phyloP scores from a whole-genome alignment of 1,140 invertebrate species.

The Drosophila carrolli region DNA sequence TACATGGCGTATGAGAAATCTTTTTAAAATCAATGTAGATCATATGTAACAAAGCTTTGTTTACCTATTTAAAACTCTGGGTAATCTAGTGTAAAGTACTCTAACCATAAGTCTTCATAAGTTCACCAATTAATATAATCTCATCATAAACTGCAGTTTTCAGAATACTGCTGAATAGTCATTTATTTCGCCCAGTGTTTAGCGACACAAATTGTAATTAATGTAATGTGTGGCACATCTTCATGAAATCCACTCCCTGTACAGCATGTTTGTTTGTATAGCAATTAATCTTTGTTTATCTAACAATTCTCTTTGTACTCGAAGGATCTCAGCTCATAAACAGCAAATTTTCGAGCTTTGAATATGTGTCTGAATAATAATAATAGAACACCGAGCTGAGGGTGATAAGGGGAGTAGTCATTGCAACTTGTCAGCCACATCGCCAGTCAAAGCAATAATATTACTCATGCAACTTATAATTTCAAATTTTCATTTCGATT shows the following conservation, averaged over 20 bases:
- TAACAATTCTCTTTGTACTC: conserved; percentile 30
- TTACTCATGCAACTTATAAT: conserved; percentile 61
- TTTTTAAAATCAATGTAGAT: background rate
- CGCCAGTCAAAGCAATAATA: conserved; percentile 10
- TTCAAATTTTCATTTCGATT: conserved; percentile 58
- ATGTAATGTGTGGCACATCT: conserved; percentile 39
- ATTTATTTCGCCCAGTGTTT: conserved; percentile 12
- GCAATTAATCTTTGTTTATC: conserved; percentile 39
- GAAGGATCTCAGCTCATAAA: conserved; percentile 11
- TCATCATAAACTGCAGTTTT: no score
- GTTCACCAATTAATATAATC: no score
- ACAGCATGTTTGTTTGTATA: conserved; percentile 32
- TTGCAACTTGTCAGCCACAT: conserved; percentile 30
- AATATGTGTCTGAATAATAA: conserved; percentile 9
- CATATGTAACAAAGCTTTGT: no score
- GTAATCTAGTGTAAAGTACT: no score
- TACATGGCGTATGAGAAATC: conserved; percentile 1
- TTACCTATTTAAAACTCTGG: no score
- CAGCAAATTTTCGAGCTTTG: conserved; percentile 17
- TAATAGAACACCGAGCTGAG: conserved; percentile 6
- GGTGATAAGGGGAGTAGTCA: background rate
- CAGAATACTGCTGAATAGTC: no score
- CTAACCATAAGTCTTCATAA: no score
- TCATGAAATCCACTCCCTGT: conserved; percentile 4
- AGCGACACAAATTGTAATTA: conserved; percentile 40